Evolutionary conservation across 1,140 invertebrate genomes (phyloP).

Genomic region (Lepidurus apus): DNA sequence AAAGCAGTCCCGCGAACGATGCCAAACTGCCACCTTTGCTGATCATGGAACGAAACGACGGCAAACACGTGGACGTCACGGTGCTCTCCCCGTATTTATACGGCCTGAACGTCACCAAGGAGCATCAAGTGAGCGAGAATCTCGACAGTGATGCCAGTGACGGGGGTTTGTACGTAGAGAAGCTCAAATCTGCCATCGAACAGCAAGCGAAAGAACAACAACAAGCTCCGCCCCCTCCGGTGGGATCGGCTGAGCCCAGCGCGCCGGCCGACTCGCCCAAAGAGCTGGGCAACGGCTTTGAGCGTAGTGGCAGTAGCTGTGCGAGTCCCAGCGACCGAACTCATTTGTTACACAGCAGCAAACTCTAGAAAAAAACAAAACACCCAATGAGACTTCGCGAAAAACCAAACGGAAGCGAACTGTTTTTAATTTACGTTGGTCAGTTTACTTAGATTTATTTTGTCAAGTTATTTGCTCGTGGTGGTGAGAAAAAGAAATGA

Average conservation of each 20-base stretch:
- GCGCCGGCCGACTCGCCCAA: not conserved
- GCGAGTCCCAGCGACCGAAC: conserved; percentile 4
- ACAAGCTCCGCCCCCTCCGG: not conserved
- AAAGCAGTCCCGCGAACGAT: not conserved
- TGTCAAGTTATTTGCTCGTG: not conserved
- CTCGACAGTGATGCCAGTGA: conserved; percentile 8
- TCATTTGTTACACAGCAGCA: conserved; percentile 9
- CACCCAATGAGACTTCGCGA: not conserved
- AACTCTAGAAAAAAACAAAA: not conserved
- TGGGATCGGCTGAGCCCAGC: not conserved
- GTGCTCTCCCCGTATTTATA: not conserved
- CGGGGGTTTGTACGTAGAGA: conserved; percentile 5
- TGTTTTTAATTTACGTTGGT: not conserved
- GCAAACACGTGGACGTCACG: not conserved
- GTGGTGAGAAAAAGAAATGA: not conserved
- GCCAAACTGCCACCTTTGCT: not conserved
- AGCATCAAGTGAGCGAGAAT: not conserved
- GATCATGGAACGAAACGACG: not conserved
- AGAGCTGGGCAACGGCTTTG: not conserved
- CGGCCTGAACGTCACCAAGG: not conserved
- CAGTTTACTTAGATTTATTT: conserved; percentile 3
- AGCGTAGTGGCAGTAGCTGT: not conserved
- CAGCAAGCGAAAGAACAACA: not conserved
- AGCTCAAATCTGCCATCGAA: not conserved
- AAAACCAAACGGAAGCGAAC: not conserved